These are phyloP conservation scores for Scrobipalpa atriplicella DNA, from an alignment of 2,888 invertebrate genomes.

Conservation along the genomic window DNA sequence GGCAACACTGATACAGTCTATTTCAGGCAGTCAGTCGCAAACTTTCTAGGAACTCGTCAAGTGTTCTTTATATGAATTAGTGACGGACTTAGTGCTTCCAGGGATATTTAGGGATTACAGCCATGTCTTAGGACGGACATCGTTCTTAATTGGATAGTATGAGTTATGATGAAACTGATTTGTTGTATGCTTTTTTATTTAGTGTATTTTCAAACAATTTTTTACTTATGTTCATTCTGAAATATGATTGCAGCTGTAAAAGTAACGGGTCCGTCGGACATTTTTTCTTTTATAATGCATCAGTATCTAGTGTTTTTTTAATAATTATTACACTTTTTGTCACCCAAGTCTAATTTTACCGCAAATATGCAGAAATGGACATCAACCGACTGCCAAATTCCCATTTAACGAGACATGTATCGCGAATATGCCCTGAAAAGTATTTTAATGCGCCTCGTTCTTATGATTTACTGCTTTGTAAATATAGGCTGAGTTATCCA, in stretches of 20 bases:
- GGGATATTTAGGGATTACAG: neutral
- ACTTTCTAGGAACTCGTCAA: constrained; percentile 50
- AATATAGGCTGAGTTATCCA: constrained; percentile 40
- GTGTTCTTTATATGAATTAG: constrained; percentile 25
- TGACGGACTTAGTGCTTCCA: constrained; percentile 5
- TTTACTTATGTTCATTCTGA: too few relatives aligned
- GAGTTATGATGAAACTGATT: neutral
- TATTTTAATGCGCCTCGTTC: constrained; percentile 66
- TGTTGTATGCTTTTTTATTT: too few relatives aligned
- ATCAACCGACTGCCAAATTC: neutral
- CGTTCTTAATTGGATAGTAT: neutral
- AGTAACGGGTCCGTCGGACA: too few relatives aligned
- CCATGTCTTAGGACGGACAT: neutral
- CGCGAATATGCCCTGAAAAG: constrained; percentile 15
- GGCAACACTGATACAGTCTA: constrained; percentile 2
- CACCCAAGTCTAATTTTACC: neutral
- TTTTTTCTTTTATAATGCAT: too few relatives aligned
- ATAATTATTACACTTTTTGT: too few relatives aligned
- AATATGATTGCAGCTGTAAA: too few relatives aligned
- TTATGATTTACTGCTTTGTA: constrained; percentile 61
- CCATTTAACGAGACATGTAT: neutral
- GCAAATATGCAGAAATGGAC: neutral
- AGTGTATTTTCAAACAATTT: too few relatives aligned
- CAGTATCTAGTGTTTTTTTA: too few relatives aligned
- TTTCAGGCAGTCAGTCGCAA: constrained; percentile 15